A percentile compares a stretch with the other conserved stretches of the same genome.
phyloP scores from a whole-genome alignment of 2,113 vertebrate species.

The Strix aluco region DNA sequence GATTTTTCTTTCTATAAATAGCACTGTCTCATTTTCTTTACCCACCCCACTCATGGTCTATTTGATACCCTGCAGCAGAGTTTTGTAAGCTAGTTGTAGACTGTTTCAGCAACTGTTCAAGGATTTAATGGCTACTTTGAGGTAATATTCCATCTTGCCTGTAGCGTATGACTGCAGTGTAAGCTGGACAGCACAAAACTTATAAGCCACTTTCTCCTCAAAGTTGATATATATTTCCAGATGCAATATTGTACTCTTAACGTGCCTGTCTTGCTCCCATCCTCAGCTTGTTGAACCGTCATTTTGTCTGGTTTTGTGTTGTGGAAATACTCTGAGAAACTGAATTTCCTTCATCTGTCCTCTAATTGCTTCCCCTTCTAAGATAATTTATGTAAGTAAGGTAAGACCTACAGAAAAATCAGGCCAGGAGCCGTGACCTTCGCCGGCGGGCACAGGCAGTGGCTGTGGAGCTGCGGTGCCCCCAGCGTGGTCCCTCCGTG shows the following conservation, averaged over 20 bases:
- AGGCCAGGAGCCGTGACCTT: background rate
- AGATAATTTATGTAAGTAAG: background rate
- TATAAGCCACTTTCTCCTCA: background rate
- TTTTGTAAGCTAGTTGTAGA: background rate
- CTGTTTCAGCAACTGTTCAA: background rate
- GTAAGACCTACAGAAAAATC: background rate
- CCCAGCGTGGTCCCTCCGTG: rapidly evolving
- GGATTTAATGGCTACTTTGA: background rate
- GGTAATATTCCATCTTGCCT: background rate
- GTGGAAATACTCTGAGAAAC: background rate
- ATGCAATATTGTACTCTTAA: background rate
- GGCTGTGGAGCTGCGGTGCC: background rate
- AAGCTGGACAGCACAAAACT: background rate
- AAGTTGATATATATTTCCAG: background rate
- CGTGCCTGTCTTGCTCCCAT: background rate
- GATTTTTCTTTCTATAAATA: background rate
- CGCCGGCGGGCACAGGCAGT: rapidly evolving
- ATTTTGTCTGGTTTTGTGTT: background rate
- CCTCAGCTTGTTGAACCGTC: background rate
- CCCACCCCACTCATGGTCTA: background rate
- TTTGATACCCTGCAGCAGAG: background rate
- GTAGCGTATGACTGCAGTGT: background rate
- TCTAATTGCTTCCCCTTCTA: background rate
- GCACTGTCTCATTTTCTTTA: background rate
- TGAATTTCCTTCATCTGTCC: background rate